Conservation (phyloP, 2,797 vertebrate genomes). For the Chiloscyllium punctatum region DNA sequence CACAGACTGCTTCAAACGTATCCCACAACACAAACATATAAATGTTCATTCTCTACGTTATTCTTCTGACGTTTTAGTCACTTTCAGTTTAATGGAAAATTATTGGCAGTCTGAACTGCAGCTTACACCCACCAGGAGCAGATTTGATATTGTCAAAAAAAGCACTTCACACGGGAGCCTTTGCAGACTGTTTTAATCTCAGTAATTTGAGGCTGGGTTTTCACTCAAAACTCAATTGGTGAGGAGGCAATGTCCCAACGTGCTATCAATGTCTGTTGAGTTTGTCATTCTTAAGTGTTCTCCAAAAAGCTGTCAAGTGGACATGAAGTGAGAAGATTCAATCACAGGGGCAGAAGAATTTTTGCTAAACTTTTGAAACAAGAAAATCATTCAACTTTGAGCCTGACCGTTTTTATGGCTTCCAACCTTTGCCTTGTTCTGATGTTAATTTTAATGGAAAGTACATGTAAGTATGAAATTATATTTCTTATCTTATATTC, state of each 20-base stretch:
- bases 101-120: background rate
- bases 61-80: background rate
- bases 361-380: background rate
- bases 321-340: background rate
- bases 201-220: background rate
- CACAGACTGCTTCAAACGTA: background rate
- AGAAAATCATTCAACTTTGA: background rate
- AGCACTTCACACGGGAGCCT: background rate
- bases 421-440: background rate
- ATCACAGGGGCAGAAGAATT: background rate
- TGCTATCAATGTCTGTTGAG: background rate
- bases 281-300: background rate
- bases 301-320: background rate
- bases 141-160: slow-evolving; percentile 8
- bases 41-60: background rate
- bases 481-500: background rate
- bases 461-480: background rate
- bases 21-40: too few relatives aligned
- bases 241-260: background rate
- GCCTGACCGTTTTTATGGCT: background rate
- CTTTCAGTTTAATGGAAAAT: background rate
- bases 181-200: background rate
- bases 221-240: background rate
- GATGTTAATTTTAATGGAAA: background rate
- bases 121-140: background rate